phyloP scores from a whole-genome alignment of 2,797 vertebrate genomes.

The Acipenser oxyrinchus region DNA sequence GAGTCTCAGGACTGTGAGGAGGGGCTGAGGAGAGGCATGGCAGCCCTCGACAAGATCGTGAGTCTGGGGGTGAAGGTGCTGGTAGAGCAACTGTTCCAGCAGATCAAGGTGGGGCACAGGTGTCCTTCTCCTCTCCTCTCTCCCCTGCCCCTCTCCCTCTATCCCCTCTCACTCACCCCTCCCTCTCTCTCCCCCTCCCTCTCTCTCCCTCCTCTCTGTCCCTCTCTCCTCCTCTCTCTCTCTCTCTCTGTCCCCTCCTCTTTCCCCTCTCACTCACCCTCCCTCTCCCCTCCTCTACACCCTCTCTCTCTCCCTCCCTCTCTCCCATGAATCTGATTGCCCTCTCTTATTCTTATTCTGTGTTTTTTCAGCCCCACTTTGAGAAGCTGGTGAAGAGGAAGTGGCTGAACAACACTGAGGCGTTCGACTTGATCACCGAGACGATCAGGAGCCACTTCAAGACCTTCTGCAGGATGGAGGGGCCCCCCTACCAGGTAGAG shows the following conservation, averaged over 20 bases:
- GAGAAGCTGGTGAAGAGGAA: constrained; percentile 79
- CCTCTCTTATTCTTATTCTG: not conserved
- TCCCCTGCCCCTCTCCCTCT: too few species aligned
- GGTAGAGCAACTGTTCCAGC: constrained; percentile 64
- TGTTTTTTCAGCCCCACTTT: constrained; percentile 62
- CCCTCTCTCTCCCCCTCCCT: too few species aligned
- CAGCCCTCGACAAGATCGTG: constrained; percentile 64
- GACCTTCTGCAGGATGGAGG: constrained; percentile 66
- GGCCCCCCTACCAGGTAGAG: constrained; percentile 74
- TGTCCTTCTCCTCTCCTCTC: too few species aligned
- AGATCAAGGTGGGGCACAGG: constrained; percentile 67
- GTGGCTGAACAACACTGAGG: constrained; percentile 72
- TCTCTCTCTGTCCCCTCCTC: too few species aligned
- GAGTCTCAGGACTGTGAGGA: constrained; percentile 65
- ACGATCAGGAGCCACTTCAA: constrained; percentile 64
- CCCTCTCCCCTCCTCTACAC: too few species aligned
- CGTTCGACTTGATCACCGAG: constrained; percentile 69
- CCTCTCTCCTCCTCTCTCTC: too few species aligned
- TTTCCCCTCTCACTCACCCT: too few species aligned
- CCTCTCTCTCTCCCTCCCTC: too few species aligned
- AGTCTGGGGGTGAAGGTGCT: constrained; percentile 65
- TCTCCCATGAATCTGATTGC: too few species aligned
- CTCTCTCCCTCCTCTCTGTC: too few species aligned
- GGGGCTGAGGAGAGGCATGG: constrained; percentile 55
- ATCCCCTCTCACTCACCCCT: too few species aligned